Evolutionary conservation across 2,888 invertebrate genomes (phyloP).

Genomic region (Macaria liturata): DNA sequence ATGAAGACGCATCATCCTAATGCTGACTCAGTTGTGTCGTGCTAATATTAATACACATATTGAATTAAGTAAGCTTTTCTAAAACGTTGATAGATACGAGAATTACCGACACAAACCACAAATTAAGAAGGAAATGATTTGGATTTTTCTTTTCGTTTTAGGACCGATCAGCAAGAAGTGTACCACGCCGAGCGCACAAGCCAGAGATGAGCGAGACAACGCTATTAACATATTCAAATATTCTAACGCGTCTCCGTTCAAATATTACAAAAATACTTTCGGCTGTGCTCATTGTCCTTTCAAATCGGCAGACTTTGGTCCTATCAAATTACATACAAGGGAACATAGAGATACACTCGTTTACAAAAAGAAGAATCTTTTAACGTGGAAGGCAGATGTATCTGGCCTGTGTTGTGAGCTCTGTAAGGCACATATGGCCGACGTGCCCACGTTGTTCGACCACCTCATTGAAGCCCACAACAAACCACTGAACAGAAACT

Average conservation of each 20-base stretch:
- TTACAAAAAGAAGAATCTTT: neutral
- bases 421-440: constrained; percentile 15
- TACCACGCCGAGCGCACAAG: neutral
- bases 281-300: constrained; percentile 10
- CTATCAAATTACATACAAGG: constrained; percentile 2
- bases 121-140: constrained; percentile 1
- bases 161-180: neutral
- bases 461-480: constrained; percentile 23
- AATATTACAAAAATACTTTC: constrained; percentile 1
- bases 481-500: constrained; percentile 13
- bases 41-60: neutral
- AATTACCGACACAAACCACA: too few species aligned
- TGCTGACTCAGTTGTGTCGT: constrained; percentile 12
- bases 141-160: constrained; percentile 11
- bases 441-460: constrained; percentile 11
- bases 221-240: constrained; percentile 4
- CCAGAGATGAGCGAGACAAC: constrained; percentile 4
- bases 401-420: constrained; percentile 25
- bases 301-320: constrained; percentile 11
- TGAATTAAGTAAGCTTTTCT: constrained; percentile 8
- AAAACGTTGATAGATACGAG: too few species aligned
- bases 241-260: constrained; percentile 10
- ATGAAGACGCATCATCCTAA: constrained; percentile 66
- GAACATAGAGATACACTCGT: constrained; percentile 1
- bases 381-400: constrained; percentile 19